Percentiles rank a stretch among this genome's conserved stretches.
Evolutionary conservation across 2,888 invertebrate genomes (phyloP).

Genomic region (Cephus sareptanus): DNA sequence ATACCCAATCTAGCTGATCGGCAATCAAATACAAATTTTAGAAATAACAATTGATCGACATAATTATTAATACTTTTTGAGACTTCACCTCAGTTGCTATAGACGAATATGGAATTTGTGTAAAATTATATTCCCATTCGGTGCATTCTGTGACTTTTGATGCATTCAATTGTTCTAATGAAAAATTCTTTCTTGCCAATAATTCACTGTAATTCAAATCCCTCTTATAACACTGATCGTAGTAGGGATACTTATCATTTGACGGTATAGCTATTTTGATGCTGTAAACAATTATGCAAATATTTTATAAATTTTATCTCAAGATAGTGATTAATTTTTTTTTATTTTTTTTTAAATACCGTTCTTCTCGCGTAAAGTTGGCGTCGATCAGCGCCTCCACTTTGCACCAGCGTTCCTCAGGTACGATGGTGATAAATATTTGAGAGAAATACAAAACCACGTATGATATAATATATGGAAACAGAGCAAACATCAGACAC

Average conservation of each 20-base stretch:
- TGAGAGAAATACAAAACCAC: conserved; percentile 68
- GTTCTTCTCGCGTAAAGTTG: conserved; percentile 43
- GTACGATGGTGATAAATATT: conserved; percentile 67
- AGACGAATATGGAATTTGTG: conserved; percentile 68
- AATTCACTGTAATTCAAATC: conserved; percentile 62
- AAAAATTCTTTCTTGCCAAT: conserved; percentile 30
- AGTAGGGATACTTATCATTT: conserved; percentile 51
- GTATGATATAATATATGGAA: conserved; percentile 67
- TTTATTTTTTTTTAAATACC: neutral
- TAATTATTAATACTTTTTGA: neutral
- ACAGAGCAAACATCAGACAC: conserved; percentile 63
- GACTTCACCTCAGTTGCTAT: conserved; percentile 70
- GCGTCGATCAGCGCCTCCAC: conserved; percentile 56
- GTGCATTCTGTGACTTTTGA: conserved; percentile 55
- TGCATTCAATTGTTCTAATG: conserved; percentile 16
- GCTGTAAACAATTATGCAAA: conserved; percentile 43
- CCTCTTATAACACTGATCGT: conserved; percentile 64
- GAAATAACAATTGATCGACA: neutral
- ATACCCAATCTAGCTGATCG: conserved; percentile 70
- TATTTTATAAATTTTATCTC: neutral
- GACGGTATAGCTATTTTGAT: conserved; percentile 59
- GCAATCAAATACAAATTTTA: conserved; percentile 20
- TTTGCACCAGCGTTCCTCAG: conserved; percentile 67
- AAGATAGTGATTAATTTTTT: too few species aligned
- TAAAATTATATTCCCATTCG: conserved; percentile 69